Conservation (phyloP, 2,888 invertebrate genomes). For the Cecidostiba fungosa region DNA sequence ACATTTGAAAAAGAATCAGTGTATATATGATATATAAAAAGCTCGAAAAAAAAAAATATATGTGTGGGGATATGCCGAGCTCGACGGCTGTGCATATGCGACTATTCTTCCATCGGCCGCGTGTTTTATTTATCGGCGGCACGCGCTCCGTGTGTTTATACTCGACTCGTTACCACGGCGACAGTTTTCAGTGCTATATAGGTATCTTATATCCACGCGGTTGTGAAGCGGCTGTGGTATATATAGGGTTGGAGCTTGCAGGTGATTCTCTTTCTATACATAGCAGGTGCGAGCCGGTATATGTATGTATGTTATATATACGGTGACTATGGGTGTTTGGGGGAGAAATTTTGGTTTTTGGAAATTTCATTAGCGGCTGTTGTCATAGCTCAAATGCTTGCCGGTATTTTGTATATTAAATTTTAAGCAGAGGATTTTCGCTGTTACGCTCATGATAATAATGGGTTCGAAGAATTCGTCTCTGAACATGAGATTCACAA, state of each 20-base stretch:
- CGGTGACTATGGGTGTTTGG: too few species aligned
- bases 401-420: too few species aligned
- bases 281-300: background rate
- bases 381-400: too few species aligned
- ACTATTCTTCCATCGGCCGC: background rate
- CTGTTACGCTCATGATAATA: too few species aligned
- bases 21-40: background rate
- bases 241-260: background rate
- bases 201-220: background rate
- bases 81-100: background rate
- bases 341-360: too few species aligned
- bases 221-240: background rate
- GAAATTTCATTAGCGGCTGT: too few species aligned
- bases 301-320: background rate
- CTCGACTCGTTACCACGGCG: constrained; percentile 36
- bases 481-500: too few species aligned
- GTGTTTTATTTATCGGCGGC: background rate
- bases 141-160: constrained; percentile 31
- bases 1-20: background rate
- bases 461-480: too few species aligned
- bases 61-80: too few species aligned
- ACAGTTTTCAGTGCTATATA: constrained; percentile 1
- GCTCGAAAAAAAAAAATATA: background rate
- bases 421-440: too few species aligned
- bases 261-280: background rate